These are phyloP conservation scores for Phyllostomus discolor DNA, from an alignment of 2,113 vertebrate species.

Conservation along the genomic window DNA sequence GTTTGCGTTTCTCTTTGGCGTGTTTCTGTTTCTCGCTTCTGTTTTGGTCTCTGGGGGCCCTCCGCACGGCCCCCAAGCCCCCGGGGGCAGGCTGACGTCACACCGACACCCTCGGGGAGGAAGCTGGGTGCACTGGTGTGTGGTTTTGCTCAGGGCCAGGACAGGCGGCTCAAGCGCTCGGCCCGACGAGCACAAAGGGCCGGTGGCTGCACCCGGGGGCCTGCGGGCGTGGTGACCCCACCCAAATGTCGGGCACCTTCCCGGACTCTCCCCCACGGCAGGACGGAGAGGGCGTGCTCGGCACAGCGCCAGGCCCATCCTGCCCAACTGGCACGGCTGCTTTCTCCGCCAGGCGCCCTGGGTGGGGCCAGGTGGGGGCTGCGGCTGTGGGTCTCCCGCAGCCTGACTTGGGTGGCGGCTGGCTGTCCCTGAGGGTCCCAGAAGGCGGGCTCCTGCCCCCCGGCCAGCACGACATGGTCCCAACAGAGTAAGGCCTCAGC, in stretches of 20 bases:
- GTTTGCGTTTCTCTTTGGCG: not conserved
- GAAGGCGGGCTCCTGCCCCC: not conserved
- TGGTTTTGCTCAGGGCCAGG: not conserved
- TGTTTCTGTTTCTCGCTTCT: not conserved
- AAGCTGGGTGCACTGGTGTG: accelerated
- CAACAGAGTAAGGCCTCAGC: accelerated
- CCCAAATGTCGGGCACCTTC: not conserved
- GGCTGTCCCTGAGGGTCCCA: not conserved
- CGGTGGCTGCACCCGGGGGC: not conserved
- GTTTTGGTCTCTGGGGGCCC: not conserved
- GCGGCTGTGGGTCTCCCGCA: not conserved
- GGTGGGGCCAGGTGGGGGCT: not conserved
- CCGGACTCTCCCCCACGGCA: accelerated
- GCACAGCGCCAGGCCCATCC: not conserved
- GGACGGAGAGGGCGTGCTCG: not conserved
- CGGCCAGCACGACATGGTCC: not conserved
- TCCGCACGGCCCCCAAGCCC: accelerated
- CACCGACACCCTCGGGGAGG: not conserved
- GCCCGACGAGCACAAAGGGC: too few relatives aligned
- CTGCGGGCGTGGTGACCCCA: not conserved
- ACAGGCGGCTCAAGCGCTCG: accelerated
- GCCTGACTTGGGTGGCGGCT: not conserved
- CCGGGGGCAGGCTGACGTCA: not conserved
- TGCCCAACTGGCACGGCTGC: not conserved
- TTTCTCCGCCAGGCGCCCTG: not conserved